These are phyloP conservation scores for Poicephalus gulielmi DNA, from an alignment of 2,113 vertebrate genomes.

Conservation along the genomic window DNA sequence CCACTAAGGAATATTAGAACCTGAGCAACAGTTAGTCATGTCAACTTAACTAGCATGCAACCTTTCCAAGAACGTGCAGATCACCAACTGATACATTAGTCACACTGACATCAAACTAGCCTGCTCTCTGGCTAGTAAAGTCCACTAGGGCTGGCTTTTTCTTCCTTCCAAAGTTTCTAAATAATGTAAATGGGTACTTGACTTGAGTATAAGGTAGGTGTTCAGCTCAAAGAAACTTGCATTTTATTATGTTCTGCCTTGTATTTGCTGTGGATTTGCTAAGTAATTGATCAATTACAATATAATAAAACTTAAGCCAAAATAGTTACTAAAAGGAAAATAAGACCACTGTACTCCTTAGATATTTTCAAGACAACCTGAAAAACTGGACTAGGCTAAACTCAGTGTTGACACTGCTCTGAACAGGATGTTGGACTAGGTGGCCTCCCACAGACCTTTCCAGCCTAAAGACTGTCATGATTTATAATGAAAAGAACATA, in stretches of 20 bases:
- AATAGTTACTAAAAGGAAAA: neutral
- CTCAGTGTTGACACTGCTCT: neutral
- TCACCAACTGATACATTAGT: neutral
- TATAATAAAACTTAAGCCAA: neutral
- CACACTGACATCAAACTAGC: neutral
- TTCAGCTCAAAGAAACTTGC: neutral
- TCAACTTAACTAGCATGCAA: neutral
- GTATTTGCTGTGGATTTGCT: neutral
- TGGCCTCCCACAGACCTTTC: neutral
- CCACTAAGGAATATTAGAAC: neutral
- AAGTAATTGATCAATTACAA: neutral
- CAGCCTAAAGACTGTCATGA: neutral
- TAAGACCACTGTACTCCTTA: neutral
- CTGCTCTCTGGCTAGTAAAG: neutral
- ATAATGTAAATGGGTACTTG: neutral
- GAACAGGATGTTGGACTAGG: neutral
- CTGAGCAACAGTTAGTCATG: neutral
- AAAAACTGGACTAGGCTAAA: neutral
- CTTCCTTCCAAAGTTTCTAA: neutral
- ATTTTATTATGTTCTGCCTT: neutral
- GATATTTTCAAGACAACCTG: neutral
- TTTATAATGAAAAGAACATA: neutral
- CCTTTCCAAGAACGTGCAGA: neutral
- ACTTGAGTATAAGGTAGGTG: neutral
- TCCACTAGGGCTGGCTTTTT: neutral